Evolutionary conservation across 1,140 invertebrate genomes (phyloP).

Genomic region (Zaprionus taronus): DNA sequence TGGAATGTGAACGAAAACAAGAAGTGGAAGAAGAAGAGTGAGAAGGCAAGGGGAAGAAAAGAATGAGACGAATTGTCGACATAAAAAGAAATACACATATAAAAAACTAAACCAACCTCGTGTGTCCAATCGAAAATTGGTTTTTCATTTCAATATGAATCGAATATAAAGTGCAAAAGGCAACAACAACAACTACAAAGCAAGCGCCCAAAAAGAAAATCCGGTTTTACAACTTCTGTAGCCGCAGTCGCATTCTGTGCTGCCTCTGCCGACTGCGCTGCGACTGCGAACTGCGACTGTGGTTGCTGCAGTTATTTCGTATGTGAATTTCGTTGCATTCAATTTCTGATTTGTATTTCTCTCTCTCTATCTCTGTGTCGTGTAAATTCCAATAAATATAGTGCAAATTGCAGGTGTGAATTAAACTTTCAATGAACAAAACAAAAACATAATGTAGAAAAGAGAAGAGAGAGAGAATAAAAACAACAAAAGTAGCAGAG

Average conservation of each 20-base stretch:
- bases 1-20: constrained; percentile 42
- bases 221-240: constrained; percentile 80
- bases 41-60: constrained; percentile 8
- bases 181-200: constrained; percentile 55
- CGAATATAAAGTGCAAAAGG: constrained; percentile 77
- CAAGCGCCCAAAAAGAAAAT: constrained; percentile 77
- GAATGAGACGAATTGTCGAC: constrained; percentile 26
- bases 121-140: constrained; percentile 59
- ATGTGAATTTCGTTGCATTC: constrained; percentile 31
- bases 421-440: constrained; percentile 47
- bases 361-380: not conserved
- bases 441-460: constrained; percentile 21
- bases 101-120: constrained; percentile 20
- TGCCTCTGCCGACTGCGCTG: constrained; percentile 8
- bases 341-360: constrained; percentile 5
- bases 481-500: not conserved
- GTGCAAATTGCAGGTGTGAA: constrained; percentile 49
- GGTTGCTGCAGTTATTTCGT: constrained; percentile 32
- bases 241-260: constrained; percentile 31
- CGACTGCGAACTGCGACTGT: not conserved
- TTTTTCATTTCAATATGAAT: constrained; percentile 62
- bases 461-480: constrained; percentile 10
- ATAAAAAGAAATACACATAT: constrained; percentile 15
- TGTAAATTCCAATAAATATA: constrained; percentile 39
- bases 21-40: constrained; percentile 23